These are phyloP conservation scores for Tholera decimalis DNA, from an alignment of 2,888 invertebrate species.

Conservation along the genomic window DNA sequence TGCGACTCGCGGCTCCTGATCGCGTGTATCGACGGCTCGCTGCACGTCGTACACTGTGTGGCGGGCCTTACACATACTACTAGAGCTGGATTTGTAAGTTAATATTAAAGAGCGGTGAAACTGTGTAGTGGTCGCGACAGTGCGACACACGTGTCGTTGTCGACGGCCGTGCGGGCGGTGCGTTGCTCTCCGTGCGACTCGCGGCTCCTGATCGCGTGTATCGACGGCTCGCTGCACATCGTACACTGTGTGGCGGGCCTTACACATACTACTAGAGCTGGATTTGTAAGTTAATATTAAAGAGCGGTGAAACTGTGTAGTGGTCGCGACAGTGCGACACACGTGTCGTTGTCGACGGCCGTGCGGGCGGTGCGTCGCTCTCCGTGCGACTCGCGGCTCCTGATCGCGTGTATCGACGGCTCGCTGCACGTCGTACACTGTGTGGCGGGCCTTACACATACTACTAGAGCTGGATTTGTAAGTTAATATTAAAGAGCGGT, in stretches of 20 bases:
- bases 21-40: slow-evolving; percentile 96
- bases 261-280: slow-evolving; percentile 94
- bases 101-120: slow-evolving; percentile 58
- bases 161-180: slow-evolving; percentile 82
- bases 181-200: slow-evolving; percentile 92
- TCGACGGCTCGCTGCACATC: slow-evolving; percentile 96
- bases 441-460: slow-evolving; percentile 94
- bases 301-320: slow-evolving; percentile 70
- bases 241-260: slow-evolving; percentile 94
- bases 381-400: slow-evolving; percentile 94
- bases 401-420: slow-evolving; percentile 96
- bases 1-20: slow-evolving; percentile 94
- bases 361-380: slow-evolving; percentile 74
- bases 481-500: slow-evolving; percentile 73
- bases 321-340: slow-evolving; percentile 89
- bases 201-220: slow-evolving; percentile 95
- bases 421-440: slow-evolving; percentile 95
- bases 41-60: slow-evolving; percentile 95
- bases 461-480: slow-evolving; percentile 95
- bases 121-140: slow-evolving; percentile 88
- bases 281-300: slow-evolving; percentile 93
- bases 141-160: slow-evolving; percentile 91
- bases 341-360: slow-evolving; percentile 92
- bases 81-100: slow-evolving; percentile 95
- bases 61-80: slow-evolving; percentile 94